Conservation (phyloP, 2,113 vertebrate genomes). For the Odobenus rosmarus region DNA sequence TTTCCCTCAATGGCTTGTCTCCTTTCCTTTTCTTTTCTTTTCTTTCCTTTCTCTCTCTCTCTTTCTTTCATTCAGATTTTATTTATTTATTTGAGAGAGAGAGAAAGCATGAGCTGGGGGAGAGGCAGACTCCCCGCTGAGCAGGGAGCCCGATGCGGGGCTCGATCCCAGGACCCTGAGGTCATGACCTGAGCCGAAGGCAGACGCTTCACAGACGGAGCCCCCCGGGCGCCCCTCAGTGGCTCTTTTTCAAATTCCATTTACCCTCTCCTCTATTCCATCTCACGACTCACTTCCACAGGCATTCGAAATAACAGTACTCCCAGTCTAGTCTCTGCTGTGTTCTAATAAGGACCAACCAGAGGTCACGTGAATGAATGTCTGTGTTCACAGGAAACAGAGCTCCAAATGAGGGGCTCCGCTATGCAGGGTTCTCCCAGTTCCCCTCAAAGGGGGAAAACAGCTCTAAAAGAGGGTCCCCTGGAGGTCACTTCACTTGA, state of each 20-base stretch:
- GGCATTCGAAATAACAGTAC: too few relatives aligned
- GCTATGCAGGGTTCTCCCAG: fast-evolving
- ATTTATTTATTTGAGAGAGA: neutral
- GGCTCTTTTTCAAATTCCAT: neutral
- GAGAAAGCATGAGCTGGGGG: neutral
- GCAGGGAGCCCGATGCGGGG: neutral
- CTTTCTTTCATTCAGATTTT: neutral
- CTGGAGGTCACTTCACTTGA: neutral
- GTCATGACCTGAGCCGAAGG: neutral
- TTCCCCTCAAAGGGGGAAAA: neutral
- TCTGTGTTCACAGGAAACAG: neutral
- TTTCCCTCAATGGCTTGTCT: neutral
- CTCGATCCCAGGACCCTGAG: neutral
- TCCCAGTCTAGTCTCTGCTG: neutral
- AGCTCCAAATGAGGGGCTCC: too few relatives aligned
- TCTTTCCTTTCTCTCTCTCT: too few relatives aligned
- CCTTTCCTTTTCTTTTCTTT: too few relatives aligned
- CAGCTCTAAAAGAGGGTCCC: neutral
- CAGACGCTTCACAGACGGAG: neutral
- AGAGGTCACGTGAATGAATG: too few relatives aligned
- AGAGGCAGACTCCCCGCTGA: neutral
- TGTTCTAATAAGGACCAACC: neutral
- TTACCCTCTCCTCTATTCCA: neutral
- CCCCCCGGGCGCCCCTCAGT: neutral
- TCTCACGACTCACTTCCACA: neutral